Evolutionary conservation across 2,888 invertebrate species (phyloP), one percentile per base, ranked within the genome.

Genomic region (Lycia hirtaria): DNA sequence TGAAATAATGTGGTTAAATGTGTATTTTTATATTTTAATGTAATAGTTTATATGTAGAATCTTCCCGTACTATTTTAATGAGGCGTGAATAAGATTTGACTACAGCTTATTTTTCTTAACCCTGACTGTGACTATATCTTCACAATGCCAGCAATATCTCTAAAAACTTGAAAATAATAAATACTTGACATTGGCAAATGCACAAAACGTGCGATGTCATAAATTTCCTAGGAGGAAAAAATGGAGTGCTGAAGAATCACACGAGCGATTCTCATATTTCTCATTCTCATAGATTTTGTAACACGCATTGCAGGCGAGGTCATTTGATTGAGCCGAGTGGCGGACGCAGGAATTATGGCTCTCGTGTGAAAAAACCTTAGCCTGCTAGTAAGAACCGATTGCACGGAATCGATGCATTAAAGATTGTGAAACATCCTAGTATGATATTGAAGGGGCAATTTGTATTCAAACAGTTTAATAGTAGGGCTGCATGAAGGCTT

Each of bases 291-390:
- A 62, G 59, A 67, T 78, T 74, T 78, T 79, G 82, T 75, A 81
- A 84, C 62, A 49, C 49, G 45, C 44, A 41, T 56, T 50, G 41
- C 49, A 14, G 6, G 53, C 80, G 80, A 83, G 80, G 81, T 68
- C 72, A 63, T 7, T 15, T 30, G 55, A 35, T 32, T 37, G 38
- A 24, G 32, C 26, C 62, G 69, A 68, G 65, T 63, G 65, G 65
- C 78, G 80, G 79, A 81, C 78, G 78, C 65, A 69, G 73, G 74
- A 78, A 82, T 83, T 80, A 79, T 67, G 73, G 65, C 57, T 67
- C 70, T 73, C 76, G 81, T 84, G 85, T 83, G 85, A 85, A 85
- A 85, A 83, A 83, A 78, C 66, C 59, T 54, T 59, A 60, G 44
- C 37, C 22, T 28, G 65, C 69, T 69, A 69, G 75, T 51, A 60